phyloP scores from a whole-genome alignment of 2,797 vertebrate species.

The Novumbra hubbsi region DNA sequence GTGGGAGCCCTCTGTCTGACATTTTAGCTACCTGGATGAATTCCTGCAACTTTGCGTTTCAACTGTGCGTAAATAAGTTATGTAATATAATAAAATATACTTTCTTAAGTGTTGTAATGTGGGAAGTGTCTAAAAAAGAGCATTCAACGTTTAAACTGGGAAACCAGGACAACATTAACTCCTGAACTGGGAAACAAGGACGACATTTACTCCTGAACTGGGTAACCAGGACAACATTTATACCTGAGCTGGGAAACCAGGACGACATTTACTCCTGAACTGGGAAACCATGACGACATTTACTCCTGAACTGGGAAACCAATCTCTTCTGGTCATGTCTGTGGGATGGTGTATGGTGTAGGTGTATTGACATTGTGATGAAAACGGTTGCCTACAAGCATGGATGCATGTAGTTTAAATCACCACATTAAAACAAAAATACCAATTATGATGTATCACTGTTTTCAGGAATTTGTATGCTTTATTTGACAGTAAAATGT shows the following conservation, averaged over 20 bases:
- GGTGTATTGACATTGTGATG: background rate
- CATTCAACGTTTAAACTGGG: too few species aligned
- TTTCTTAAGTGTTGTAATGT: background rate
- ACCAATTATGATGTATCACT: too few species aligned
- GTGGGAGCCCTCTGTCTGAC: slow-evolving; percentile 64
- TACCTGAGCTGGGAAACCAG: too few species aligned
- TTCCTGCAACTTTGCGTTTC: slow-evolving; percentile 47
- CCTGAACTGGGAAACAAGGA: too few species aligned
- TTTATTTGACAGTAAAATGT: too few species aligned
- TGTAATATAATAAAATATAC: slow-evolving; percentile 23
- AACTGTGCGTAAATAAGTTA: slow-evolving; percentile 14
- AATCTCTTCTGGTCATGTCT: background rate
- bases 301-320: background rate
- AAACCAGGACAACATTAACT: too few species aligned
- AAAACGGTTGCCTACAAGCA: background rate
- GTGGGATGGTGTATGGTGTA: background rate
- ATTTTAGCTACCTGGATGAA: slow-evolving; percentile 58
- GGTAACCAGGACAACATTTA: too few species aligned
- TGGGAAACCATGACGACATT: too few species aligned
- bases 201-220: too few species aligned
- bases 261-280: too few species aligned
- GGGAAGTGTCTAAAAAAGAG: background rate
- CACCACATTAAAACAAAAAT: background rate
- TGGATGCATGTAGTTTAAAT: background rate
- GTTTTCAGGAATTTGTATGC: too few species aligned